Evolutionary conservation across 2,888 invertebrate species (phyloP).

Genomic region (Spodoptera picta): DNA sequence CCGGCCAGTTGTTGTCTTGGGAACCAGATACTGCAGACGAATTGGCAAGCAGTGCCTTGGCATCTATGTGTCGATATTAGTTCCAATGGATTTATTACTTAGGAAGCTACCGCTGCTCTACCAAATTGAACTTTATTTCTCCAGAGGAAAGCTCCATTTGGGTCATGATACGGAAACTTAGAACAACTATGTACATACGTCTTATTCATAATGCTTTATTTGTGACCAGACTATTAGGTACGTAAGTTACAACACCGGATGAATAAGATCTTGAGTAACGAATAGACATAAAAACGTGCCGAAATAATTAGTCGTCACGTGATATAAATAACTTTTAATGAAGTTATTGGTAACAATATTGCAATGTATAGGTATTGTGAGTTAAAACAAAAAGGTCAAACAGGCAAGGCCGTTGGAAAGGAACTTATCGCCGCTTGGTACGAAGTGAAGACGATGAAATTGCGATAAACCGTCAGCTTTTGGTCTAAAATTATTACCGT

Average conservation of each 20-base stretch:
- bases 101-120: constrained; percentile 30
- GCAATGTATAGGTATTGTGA: constrained; percentile 49
- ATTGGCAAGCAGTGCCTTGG: constrained; percentile 56
- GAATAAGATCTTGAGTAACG: constrained; percentile 30
- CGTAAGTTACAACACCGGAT: constrained; percentile 34
- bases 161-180: constrained; percentile 37
- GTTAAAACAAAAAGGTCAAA: constrained; percentile 83
- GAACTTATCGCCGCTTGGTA: constrained; percentile 82
- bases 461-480: constrained; percentile 77
- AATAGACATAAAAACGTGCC: constrained; percentile 17
- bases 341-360: constrained; percentile 44
- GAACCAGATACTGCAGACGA: constrained; percentile 56
- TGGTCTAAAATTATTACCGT: constrained; percentile 72
- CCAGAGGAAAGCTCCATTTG: constrained; percentile 44
- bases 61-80: constrained; percentile 60
- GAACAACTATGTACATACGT: constrained; percentile 36
- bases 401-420: constrained; percentile 81
- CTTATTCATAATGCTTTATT: constrained; percentile 51
- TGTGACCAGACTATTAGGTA: constrained; percentile 36
- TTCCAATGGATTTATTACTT: constrained; percentile 59
- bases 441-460: constrained; percentile 75
- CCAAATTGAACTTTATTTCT: constrained; percentile 48
- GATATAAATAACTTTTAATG: constrained; percentile 46
- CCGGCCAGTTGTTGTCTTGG: constrained; percentile 53
- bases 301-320: constrained; percentile 16